Percentiles rank a stretch among this genome's conserved stretches.
These are phyloP conservation scores for Phyllostomus discolor DNA, from an alignment of 2,113 vertebrate genomes.

Conservation along the genomic window DNA sequence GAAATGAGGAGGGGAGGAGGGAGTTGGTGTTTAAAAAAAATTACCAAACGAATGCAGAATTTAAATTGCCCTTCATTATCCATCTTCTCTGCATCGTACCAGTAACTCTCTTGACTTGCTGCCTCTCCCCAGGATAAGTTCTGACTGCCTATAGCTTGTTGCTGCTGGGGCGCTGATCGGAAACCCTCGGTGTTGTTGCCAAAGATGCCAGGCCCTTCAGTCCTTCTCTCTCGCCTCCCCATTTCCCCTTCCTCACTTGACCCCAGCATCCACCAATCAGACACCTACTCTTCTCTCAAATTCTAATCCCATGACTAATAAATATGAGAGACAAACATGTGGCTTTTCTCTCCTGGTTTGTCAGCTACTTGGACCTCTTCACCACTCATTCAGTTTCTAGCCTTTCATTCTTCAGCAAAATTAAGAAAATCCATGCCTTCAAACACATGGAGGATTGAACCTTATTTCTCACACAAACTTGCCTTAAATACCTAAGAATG, in stretches of 20 bases:
- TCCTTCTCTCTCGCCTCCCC: neutral
- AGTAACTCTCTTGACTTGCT: neutral
- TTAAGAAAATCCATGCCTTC: neutral
- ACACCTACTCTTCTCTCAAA: neutral
- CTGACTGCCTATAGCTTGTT: neutral
- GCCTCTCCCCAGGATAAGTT: neutral
- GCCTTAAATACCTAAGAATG: neutral
- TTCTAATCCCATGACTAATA: neutral
- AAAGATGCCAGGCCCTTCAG: neutral
- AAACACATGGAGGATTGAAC: neutral
- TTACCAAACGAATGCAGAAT: constrained; percentile 32
- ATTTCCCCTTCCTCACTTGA: neutral
- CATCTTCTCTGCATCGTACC: neutral
- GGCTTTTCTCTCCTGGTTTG: neutral
- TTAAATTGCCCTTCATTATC: constrained; percentile 43
- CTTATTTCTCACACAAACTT: neutral
- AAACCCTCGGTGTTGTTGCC: neutral
- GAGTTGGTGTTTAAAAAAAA: neutral
- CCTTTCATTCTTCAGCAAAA: neutral
- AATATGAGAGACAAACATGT: neutral
- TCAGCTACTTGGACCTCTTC: neutral
- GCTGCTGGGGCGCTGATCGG: neutral
- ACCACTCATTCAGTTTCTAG: neutral
- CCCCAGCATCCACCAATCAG: neutral
- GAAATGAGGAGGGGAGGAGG: constrained; percentile 7